Evolutionary conservation across 2,888 invertebrate species (phyloP), one percentile per base, ranked within the genome.

Genomic region (Sericinus montela): DNA sequence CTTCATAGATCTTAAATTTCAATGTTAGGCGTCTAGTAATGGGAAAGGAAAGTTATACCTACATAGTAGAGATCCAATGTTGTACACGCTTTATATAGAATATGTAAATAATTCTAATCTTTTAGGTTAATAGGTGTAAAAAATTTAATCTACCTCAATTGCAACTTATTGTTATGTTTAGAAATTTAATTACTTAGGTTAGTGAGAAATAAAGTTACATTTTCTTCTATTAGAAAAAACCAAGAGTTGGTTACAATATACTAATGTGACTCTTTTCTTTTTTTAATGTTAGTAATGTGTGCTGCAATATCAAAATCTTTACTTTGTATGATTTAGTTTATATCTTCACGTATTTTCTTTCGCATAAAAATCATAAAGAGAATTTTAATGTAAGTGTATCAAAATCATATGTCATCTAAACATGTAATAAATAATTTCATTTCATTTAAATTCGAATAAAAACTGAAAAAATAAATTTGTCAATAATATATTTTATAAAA

Each of bases 51-150:
- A 64, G 69, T 65, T 69, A 52, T 51, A 41, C 16, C 29, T 48
- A 15, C 40, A 64, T 56, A 62, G 62, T 62, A 64, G 72, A 74
- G 76, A 81, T 79, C 73, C 75, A 77, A 75, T 77, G 73, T 72
- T 73, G 70, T 76, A 81, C 74, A 80, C 77, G 78, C 78, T 84
- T 80, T 70, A 69, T 78, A 70, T 77, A 72, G 70, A 67, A 70
- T 80, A 73, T 84, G 82, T 88, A 87, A 82, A 83, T 87, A 85
- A 74, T 84, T 83, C 75, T 84, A 83, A 83, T 84, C 72, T 72
- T 74, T 74, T 88, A 88, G 84, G 83, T 77, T 87, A 88, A 85
- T 88, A 88, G 88, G 86, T 87, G 80, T 88, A 86, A 87, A 87
- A 86, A 87, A 83, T 77, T 83, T 80, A 79, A 88, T 87, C 88